A percentile compares a stretch with the other conserved stretches of the same genome.
These are phyloP conservation scores for Petroica traversi DNA, from an alignment of 2,113 vertebrate species.

Conservation along the genomic window DNA sequence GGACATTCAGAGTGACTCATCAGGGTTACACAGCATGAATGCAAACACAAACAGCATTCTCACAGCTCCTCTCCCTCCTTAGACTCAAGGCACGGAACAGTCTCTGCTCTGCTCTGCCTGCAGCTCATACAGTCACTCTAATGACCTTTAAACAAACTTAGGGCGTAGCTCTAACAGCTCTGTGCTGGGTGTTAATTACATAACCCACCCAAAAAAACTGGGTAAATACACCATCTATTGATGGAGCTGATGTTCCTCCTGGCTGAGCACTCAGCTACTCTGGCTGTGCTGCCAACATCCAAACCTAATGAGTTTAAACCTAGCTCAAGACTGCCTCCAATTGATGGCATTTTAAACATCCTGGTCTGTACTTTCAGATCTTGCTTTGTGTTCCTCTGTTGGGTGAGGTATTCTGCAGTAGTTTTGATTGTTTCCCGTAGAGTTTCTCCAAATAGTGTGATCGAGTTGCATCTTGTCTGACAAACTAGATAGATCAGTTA, in stretches of 20 bases:
- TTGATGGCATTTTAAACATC: neutral
- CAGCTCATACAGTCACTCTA: neutral
- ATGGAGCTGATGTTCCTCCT: neutral
- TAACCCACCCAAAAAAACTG: neutral
- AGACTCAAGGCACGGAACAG: neutral
- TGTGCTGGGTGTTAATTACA: neutral
- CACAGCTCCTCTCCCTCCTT: neutral
- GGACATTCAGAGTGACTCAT: slow-evolving; percentile 1
- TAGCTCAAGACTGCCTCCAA: neutral
- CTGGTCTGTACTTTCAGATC: neutral
- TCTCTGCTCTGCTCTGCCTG: neutral
- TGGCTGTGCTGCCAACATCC: neutral
- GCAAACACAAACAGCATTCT: neutral
- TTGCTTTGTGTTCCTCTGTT: neutral
- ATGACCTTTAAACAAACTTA: neutral
- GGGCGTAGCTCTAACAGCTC: neutral
- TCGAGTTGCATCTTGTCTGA: neutral
- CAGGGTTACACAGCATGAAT: neutral
- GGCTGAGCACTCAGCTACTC: neutral
- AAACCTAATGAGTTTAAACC: neutral
- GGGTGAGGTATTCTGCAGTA: neutral
- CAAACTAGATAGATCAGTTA: neutral
- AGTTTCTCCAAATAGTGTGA: neutral
- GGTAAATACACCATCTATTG: neutral
- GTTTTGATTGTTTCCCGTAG: neutral